Evolutionary conservation across 2,113 vertebrate genomes (phyloP), one percentile per base, ranked within the genome.

Genomic region (Colossoma macropomum): DNA sequence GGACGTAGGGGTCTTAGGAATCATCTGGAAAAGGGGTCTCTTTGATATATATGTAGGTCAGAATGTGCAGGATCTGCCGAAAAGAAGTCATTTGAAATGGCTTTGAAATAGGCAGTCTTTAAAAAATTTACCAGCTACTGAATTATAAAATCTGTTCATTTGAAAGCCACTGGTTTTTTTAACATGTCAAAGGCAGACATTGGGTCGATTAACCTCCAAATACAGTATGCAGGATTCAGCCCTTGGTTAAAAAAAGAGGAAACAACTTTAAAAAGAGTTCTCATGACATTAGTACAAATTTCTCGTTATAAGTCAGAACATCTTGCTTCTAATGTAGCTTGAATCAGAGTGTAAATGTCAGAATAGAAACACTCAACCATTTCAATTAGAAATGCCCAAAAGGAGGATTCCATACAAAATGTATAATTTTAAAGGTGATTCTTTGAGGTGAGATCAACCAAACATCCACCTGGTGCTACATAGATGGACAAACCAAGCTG

Each of bases 141-240:
- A 80, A 89, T 86, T 68, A 81, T 80, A 77, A 77, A 80, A 74
- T 84, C 76, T 84, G 71, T 60, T 84, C 73, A 79, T 80, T 48
- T 70, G 52, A 80, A 75, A 50, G 28, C 75, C 70, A 48, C 59
- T 30, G 28, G 41, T 27, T 28, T 68, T 69, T 60, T 77, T 75
- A n/a, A 50, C 28, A 63, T 75, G 75, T 87, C 70, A 56, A 85
- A 85, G 81, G 48, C 21, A 70, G 13, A 83, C 72, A 65, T 30
- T 27, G 27, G 60, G 72, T 78, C 70, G 82, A 23, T 32, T 54
- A 79, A 79, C 63, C 50, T 84, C 65, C 50, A 23, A 60, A 80
- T 54, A 21, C 30, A 30, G n/a, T 16, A 38, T 77, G 68, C 13
- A 62, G 63, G 27, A 71, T 62, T 69, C 52, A 48, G 69, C 21